Percentiles rank a stretch among this genome's conserved stretches.
Evolutionary conservation across 2,797 vertebrate species (phyloP).

Genomic region (Cossypha dichroa): DNA sequence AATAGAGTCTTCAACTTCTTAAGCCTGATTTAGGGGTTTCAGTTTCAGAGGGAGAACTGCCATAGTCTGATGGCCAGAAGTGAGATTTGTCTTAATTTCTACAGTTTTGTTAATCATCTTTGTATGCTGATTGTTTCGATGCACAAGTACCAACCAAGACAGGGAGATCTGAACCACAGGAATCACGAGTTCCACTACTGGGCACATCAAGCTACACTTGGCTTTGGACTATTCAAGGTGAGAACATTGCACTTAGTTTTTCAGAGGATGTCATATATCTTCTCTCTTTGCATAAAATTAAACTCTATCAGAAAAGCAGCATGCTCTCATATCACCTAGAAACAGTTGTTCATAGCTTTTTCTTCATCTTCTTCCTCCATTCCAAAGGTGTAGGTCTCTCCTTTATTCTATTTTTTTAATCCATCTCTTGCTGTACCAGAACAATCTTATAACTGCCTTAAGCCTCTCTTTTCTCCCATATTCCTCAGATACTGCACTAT

Average conservation of each 20-base stretch:
- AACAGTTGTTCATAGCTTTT: not conserved
- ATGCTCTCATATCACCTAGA: not conserved
- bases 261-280: not conserved
- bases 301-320: not conserved
- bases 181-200: accelerated
- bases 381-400: not conserved
- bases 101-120: not conserved
- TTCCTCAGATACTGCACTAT: not conserved
- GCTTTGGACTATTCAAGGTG: not conserved
- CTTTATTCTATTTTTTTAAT: not conserved
- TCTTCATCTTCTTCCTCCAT: not conserved
- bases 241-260: not conserved
- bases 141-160: accelerated
- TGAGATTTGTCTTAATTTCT: not conserved
- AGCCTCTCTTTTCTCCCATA: not conserved
- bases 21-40: not conserved
- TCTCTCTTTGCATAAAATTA: not conserved
- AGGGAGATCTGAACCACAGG: not conserved
- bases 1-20: not conserved
- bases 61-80: not conserved
- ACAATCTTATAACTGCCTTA: not conserved
- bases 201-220: not conserved
- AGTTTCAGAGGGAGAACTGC: not conserved
- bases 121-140: accelerated
- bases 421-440: not conserved